A percentile compares a stretch with the other conserved stretches of the same genome.
phyloP scores from a whole-genome alignment of 2,113 vertebrate species.

The Psittacula cyanocephala region DNA sequence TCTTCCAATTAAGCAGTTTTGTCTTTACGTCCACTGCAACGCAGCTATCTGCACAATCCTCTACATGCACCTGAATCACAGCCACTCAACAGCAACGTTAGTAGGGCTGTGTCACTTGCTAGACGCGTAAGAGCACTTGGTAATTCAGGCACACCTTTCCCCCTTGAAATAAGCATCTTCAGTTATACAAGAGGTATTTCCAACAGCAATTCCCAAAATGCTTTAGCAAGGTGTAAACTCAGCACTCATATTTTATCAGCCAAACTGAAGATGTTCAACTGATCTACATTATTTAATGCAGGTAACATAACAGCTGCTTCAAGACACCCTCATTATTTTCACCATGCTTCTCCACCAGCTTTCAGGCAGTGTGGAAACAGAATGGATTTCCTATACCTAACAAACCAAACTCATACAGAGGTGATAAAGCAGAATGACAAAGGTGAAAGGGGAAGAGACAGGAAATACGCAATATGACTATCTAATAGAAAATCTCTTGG shows the following conservation, averaged over 20 bases:
- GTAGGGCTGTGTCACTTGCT: fast-evolving
- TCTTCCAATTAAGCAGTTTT: neutral
- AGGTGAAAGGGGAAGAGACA: neutral
- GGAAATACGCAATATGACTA: fast-evolving
- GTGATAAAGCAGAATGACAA: neutral
- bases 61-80: fast-evolving
- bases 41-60: neutral
- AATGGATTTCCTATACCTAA: neutral
- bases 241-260: neutral
- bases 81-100: neutral
- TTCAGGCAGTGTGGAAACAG: neutral
- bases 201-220: neutral
- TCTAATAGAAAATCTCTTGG: neutral
- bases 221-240: neutral
- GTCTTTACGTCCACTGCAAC: neutral
- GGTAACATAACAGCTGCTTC: neutral
- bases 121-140: fast-evolving
- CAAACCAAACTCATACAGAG: neutral
- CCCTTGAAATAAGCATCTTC: neutral
- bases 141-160: neutral
- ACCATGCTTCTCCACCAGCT: neutral
- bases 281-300: neutral
- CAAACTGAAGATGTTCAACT: neutral
- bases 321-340: neutral
- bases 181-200: neutral